Evolutionary conservation across 2,888 invertebrate species (phyloP), one percentile per base, ranked within the genome.

Genomic region (Acleris laterana): DNA sequence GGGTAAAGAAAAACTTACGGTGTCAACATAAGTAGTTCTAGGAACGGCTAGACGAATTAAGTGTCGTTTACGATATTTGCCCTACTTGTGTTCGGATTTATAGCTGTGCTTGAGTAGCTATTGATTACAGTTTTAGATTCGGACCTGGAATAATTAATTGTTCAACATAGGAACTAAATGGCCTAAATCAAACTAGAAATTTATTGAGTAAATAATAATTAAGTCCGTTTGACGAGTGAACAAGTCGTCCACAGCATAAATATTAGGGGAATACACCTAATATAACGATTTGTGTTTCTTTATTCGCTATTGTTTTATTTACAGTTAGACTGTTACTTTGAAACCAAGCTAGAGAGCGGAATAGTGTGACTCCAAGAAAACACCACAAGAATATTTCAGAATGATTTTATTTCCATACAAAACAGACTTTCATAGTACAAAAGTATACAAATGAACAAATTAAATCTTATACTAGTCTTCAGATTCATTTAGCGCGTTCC

Each of bases 31-130:
- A 73, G 70, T 65, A 60, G 69, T 83, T 83, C 82, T 83, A 77
- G 73, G 72, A 61, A 72, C 72, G 82, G 79, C 85, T 80, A 87
- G 84, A 85, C 84, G 81, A 77, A 81, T 79, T 82, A 80, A 83
- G 75, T 77, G 78, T 75, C 76, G 77, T 72, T 76, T 81, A 83
- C 80, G 81, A 82, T 58, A 70, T 77, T 75, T 76, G 81, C 73
- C 79, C 83, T 76, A 82, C 78, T 78, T 83, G 68, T 69, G 68
- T 62, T 38, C 64, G 65, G 71, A 77, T 77, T 76, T 77, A 76
- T 75, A 71, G 65, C 64, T 71, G 71, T 67, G 70, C 69, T 63
- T 74, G 62, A 70, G 68, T 70, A 65, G 48, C 22, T 28, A 59
- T 56, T 58, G 68, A 63, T 70, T 60, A 69, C 42, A 50, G 58